Evolutionary conservation across 2,888 invertebrate genomes (phyloP), one percentile per base, ranked within the genome.

Genomic region (Drosophila suboccidentalis): DNA sequence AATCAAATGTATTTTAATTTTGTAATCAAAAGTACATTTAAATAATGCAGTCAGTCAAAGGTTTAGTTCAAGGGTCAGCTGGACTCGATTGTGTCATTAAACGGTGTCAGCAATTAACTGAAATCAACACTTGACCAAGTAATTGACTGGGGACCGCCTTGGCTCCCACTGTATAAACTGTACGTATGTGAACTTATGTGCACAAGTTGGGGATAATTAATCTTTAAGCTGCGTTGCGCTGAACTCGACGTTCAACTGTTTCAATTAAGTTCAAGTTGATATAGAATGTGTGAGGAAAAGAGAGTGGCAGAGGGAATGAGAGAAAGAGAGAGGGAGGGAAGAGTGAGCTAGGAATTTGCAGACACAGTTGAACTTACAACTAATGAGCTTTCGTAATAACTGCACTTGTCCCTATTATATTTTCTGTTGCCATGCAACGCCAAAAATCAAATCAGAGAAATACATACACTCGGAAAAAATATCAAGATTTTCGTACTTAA

Each of bases 21-120:
- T 55, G 29, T 44, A 15, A 34, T 38, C 55, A 65, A 68, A 68
- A 51, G 64, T 49, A 68, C 57, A 66, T 82, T 74, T 84, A 84
- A 87, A 76, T 80, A 87, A 78, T 83, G 71, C 79, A 70, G 54
- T 39, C 63, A 41, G 57, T 63, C 26, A 64, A 63, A 47, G 41
- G 44, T 34, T 17, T 19, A 41, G 53, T 58, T 66, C 13, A 49
- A 26, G 46, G 78, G 68, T 62, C 64, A 65, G 32, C 15, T 46
- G 58, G 22, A 49, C 54, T 53, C 53, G 59, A 72, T 75, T 74
- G 71, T 63, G 65, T 36, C 73, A 75, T 71, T 79, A 75, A 79
- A 76, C 60, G 72, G 87, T 75, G 80, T 75, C 70, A 70, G 78
- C 67, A 87, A 84, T 86, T 84, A 84, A 76, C 55, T 82, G 75